These are phyloP conservation scores for Physella acuta DNA, from an alignment of 1,140 invertebrate species.

Conservation along the genomic window DNA sequence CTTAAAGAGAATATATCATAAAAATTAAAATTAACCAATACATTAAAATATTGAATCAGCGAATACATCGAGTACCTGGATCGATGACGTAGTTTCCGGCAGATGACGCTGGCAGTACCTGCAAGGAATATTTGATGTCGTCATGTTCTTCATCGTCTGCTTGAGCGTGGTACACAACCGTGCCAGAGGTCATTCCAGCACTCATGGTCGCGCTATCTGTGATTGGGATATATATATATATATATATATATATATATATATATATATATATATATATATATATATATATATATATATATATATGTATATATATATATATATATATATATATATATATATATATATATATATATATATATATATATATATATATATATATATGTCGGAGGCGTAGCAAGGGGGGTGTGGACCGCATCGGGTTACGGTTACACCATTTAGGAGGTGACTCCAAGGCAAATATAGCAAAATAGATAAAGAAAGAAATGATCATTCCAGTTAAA, in stretches of 20 bases:
- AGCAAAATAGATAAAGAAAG: no score
- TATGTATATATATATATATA: neutral
- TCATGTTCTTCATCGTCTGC: slow-evolving; percentile 4
- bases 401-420: no score
- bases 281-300: neutral
- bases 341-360: neutral
- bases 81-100: neutral
- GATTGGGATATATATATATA: neutral
- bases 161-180: neutral
- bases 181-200: neutral
- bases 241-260: no score
- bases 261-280: neutral
- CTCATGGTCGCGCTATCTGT: neutral
- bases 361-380: neutral
- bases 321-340: neutral
- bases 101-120: neutral
- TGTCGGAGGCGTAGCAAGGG: no score
- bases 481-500: no score
- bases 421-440: no score
- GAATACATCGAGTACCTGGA: no score
- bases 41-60: no score
- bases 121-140: slow-evolving; percentile 5
- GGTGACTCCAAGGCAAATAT: no score
- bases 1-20: no score
- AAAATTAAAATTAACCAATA: no score